A percentile compares a stretch with the other conserved stretches of the same genome.
These are phyloP conservation scores for Apamea anceps DNA, from an alignment of 2,888 invertebrate species.

Conservation along the genomic window DNA sequence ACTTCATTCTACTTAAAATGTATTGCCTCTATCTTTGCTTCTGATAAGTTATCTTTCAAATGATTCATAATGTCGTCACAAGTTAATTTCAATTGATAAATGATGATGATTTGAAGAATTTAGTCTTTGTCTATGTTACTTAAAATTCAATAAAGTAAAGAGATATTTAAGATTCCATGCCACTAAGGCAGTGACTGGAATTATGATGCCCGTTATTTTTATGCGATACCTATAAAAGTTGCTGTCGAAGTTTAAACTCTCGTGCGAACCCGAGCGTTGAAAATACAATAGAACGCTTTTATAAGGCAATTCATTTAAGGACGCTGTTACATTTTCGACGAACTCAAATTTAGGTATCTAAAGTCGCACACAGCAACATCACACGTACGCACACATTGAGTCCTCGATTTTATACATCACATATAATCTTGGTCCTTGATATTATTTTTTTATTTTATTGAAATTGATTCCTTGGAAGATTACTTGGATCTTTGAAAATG, in stretches of 20 bases:
- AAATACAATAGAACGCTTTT: neutral
- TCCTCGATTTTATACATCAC: too few relatives aligned
- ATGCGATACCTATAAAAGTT: neutral
- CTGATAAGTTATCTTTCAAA: constrained; percentile 57
- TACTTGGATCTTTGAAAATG: too few relatives aligned
- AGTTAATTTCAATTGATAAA: constrained; percentile 60
- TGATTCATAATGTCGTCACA: constrained; percentile 49
- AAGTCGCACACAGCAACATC: too few relatives aligned
- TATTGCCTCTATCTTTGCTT: constrained; percentile 40
- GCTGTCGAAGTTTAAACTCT: constrained; percentile 1
- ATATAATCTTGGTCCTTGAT: too few relatives aligned
- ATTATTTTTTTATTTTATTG: too few relatives aligned
- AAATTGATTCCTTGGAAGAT: too few relatives aligned
- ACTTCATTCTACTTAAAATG: constrained; percentile 32
- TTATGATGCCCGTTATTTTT: neutral
- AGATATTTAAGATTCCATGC: neutral
- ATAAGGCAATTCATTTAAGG: neutral
- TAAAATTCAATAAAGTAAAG: neutral
- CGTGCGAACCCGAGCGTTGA: neutral
- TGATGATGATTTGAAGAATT: neutral
- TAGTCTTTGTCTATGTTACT: neutral
- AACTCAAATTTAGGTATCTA: too few relatives aligned
- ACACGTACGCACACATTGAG: too few relatives aligned
- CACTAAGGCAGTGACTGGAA: neutral
- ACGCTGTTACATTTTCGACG: too few relatives aligned